phyloP scores from a whole-genome alignment of 2,888 invertebrate species.

The Diaperis boleti region DNA sequence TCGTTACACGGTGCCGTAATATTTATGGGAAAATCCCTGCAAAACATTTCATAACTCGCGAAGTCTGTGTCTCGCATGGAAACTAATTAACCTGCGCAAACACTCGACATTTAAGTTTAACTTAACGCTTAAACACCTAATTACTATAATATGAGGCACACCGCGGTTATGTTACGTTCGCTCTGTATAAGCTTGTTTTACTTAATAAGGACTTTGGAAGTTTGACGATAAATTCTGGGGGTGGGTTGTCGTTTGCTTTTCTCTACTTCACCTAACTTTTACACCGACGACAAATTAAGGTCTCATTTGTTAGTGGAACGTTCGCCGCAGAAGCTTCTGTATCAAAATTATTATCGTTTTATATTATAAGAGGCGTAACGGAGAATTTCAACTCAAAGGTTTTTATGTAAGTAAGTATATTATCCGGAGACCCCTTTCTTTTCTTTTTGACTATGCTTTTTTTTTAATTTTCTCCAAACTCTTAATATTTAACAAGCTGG shows the following conservation, averaged over 20 bases:
- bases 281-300: conserved; percentile 44
- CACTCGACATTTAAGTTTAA: conserved; percentile 49
- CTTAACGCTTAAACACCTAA: conserved; percentile 52
- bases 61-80: conserved; percentile 27
- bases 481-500: not conserved
- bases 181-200: conserved; percentile 50
- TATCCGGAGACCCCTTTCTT: no score
- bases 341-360: conserved; percentile 43
- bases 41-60: conserved; percentile 16
- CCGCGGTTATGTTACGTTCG: conserved; percentile 45
- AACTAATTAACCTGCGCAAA: conserved; percentile 46
- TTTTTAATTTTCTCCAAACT: not conserved
- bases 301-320: conserved; percentile 44
- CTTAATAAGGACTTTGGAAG: conserved; percentile 48
- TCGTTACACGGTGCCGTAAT: conserved; percentile 2
- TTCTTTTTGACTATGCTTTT: no score
- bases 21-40: not conserved
- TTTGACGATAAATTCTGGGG: conserved; percentile 40
- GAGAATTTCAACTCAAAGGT: no score
- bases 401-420: no score
- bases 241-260: conserved; percentile 31
- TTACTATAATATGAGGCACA: conserved; percentile 52
- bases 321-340: conserved; percentile 42
- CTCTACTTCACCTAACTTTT: conserved; percentile 29
- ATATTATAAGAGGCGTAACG: no score